Evolutionary conservation across 2,888 invertebrate genomes (phyloP).

Genomic region (Agrotis exclamationis): DNA sequence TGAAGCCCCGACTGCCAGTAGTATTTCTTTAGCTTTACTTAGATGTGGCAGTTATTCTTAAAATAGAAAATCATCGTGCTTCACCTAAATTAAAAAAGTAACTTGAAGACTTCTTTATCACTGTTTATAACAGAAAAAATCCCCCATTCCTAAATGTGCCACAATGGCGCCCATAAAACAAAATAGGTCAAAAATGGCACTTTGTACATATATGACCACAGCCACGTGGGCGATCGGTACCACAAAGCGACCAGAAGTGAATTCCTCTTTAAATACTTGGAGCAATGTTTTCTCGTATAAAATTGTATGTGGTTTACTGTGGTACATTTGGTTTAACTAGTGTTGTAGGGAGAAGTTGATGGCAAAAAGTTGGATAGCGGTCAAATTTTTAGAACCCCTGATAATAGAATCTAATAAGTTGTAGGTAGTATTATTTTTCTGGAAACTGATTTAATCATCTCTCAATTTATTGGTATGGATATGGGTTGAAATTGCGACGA

Average conservation of each 20-base stretch:
- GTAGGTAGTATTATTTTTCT: background rate
- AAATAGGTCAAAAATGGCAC: slow-evolving; percentile 63
- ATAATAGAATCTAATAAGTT: background rate
- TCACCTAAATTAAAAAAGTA: background rate
- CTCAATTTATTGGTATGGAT: background rate
- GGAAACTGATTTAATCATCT: background rate
- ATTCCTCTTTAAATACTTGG: slow-evolving; percentile 59
- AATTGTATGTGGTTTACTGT: slow-evolving; percentile 48
- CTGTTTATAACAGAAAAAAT: slow-evolving; percentile 48
- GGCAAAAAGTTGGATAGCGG: slow-evolving; percentile 29
- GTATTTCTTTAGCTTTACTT: too few species aligned
- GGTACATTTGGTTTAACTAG: slow-evolving; percentile 40
- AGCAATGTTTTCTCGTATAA: slow-evolving; percentile 41
- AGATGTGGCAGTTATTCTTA: background rate
- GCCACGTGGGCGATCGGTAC: slow-evolving; percentile 62
- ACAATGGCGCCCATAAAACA: slow-evolving; percentile 59
- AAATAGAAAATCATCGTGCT: background rate
- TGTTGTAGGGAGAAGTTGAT: slow-evolving; percentile 32
- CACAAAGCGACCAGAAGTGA: slow-evolving; percentile 60
- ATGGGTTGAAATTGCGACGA: background rate
- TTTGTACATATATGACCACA: slow-evolving; percentile 49
- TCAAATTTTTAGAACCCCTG: slow-evolving; percentile 33
- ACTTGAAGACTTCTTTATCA: too few species aligned
- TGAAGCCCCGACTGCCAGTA: too few species aligned
- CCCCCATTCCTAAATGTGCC: slow-evolving; percentile 53